phyloP scores from a whole-genome alignment of 2,888 invertebrate genomes.

The Cactoblastis cactorum region DNA sequence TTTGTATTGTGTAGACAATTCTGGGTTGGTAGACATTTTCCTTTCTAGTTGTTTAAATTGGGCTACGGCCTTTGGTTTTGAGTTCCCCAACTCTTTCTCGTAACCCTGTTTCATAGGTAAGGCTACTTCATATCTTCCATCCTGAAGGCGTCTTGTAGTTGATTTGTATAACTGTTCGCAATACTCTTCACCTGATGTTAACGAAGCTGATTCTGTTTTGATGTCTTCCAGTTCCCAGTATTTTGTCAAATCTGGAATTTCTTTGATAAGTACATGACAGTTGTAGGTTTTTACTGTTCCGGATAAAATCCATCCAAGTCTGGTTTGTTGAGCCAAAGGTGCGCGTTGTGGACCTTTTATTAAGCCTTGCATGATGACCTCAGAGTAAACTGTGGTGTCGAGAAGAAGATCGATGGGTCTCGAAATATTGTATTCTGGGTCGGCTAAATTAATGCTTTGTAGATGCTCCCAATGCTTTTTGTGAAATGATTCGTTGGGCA shows the following conservation, averaged over 20 bases:
- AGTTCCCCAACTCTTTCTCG: neutral
- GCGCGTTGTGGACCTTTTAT: neutral
- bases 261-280: neutral
- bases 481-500: neutral
- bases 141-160: neutral
- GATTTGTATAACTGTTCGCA: neutral
- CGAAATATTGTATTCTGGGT: neutral
- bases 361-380: neutral
- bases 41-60: neutral
- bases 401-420: neutral
- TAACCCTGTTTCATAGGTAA: neutral
- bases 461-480: neutral
- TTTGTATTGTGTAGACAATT: too few species aligned
- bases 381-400: neutral
- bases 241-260: neutral
- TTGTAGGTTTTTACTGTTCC: neutral
- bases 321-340: neutral
- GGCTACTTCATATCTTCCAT: neutral
- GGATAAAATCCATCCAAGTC: neutral
- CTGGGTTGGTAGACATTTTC: too few species aligned
- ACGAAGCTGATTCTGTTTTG: neutral
- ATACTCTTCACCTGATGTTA: neutral
- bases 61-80: neutral
- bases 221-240: neutral
- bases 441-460: neutral